A percentile compares a stretch with the other conserved stretches of the same genome.
Conservation (phyloP, 2,888 invertebrate genomes). For the Eucera pruinosa region DNA sequence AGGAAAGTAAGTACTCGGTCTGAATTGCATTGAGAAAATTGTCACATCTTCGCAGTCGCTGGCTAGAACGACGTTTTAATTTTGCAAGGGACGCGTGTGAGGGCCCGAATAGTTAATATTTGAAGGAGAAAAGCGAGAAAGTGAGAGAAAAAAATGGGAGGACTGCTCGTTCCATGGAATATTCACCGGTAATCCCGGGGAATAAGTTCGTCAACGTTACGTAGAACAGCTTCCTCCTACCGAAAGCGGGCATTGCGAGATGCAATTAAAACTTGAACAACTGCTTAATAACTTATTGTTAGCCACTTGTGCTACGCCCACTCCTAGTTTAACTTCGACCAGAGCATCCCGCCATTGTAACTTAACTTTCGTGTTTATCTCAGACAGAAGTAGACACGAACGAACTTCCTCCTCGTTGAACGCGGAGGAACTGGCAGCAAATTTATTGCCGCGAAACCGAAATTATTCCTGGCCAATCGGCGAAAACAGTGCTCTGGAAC, state of each 20-base stretch:
- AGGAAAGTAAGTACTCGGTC: not conserved
- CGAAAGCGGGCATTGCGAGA: slow-evolving; percentile 58
- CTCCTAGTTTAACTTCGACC: slow-evolving; percentile 75
- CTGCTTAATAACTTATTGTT: slow-evolving; percentile 78
- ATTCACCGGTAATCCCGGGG: slow-evolving; percentile 60
- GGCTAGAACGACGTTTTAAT: slow-evolving; percentile 3
- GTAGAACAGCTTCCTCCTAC: slow-evolving; percentile 23
- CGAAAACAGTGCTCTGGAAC: not conserved
- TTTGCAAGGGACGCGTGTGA: slow-evolving; percentile 1
- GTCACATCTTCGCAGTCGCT: too few species aligned
- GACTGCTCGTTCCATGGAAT: slow-evolving; percentile 11
- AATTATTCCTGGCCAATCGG: slow-evolving; percentile 43
- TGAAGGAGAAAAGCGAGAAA: not conserved
- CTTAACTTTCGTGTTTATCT: slow-evolving; percentile 65
- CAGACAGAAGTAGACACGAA: slow-evolving; percentile 41
- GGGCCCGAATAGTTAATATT: slow-evolving; percentile 13
- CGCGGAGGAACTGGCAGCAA: slow-evolving; percentile 45
- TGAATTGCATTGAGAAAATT: not conserved
- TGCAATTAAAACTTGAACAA: slow-evolving; percentile 80
- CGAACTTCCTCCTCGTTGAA: slow-evolving; percentile 28
- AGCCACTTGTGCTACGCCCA: slow-evolving; percentile 74
- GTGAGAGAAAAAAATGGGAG: slow-evolving; percentile 23
- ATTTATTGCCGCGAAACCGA: slow-evolving; percentile 43
- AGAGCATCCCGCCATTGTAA: slow-evolving; percentile 59
- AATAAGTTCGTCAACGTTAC: slow-evolving; percentile 73